These are phyloP conservation scores for Plagodis pulveraria DNA, from an alignment of 2,888 invertebrate species.

Conservation along the genomic window DNA sequence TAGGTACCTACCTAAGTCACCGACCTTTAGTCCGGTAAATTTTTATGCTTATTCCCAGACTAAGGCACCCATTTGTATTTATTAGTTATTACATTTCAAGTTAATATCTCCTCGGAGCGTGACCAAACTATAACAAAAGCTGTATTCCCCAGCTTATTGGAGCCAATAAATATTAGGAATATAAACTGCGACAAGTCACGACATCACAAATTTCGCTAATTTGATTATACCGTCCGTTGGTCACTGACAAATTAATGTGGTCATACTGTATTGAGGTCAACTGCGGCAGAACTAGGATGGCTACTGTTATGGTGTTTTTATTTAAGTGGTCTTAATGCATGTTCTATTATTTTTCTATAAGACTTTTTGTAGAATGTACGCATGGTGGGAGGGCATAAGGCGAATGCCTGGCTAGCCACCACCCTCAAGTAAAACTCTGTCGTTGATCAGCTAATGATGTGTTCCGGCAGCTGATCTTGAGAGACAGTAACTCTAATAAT, in stretches of 20 bases:
- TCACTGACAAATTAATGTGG: constrained; percentile 19
- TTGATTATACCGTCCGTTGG: constrained; percentile 22
- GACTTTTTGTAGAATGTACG: no score
- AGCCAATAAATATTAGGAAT: constrained; percentile 21
- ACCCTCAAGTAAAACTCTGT: no score
- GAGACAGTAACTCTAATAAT: no score
- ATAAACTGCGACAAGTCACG: constrained; percentile 33
- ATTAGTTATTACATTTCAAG: background rate
- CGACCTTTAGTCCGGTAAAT: no score
- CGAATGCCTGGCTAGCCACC: no score
- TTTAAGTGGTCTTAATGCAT: constrained; percentile 11
- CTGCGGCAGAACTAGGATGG: constrained; percentile 9
- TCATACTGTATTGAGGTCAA: constrained; percentile 27
- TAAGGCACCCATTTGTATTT: no score
- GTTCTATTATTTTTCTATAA: background rate
- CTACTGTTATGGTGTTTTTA: constrained; percentile 16
- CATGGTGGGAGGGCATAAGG: no score
- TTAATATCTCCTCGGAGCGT: constrained; percentile 2
- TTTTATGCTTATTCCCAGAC: no score
- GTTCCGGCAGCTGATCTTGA: no score
- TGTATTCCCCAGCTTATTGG: constrained; percentile 16
- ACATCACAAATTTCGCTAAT: constrained; percentile 33
- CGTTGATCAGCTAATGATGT: no score
- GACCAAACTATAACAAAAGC: constrained; percentile 4
- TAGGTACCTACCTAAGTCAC: no score